Evolutionary conservation across 2,113 vertebrate genomes (phyloP), one percentile per base, ranked within the genome.

Genomic region (Petrocephalus microphthalmus): DNA sequence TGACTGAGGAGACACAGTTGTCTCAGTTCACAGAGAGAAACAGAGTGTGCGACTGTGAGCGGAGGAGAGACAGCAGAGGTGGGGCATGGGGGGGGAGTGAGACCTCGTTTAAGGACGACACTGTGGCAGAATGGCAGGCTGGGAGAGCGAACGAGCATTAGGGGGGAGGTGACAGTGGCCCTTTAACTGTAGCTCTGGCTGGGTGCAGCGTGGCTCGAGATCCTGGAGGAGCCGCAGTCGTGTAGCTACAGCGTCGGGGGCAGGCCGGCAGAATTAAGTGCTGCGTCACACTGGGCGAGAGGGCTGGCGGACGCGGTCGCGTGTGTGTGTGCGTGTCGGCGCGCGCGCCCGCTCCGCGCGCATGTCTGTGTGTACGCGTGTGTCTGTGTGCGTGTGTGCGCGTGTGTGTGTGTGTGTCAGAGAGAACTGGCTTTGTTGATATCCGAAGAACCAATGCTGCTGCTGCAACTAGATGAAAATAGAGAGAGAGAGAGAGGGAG

Each of bases 211-310:
- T 92, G 91, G 89, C 90, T 92, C 67, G 89, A 91, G 88, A 53
- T 89, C 94, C 96, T 96, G 90, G 92, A 94, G 95, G 96, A 95
- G 95, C 95, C 95, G 94, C 94, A 96, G 94, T 95, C 95, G 94
- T 94, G 93, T 94, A 93, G 94, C 94, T 95, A 95, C 95, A 96
- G 96, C 96, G 96, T 94, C 95, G 94, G 96, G 94, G 96, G 95
- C 96, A 97, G 94, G 96, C 95, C 95, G 95, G 95, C 96, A 98
- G 97, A 99, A 99, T 98, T 98, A 98, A 97, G 95, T 98, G 97
- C 98, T 99, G 98, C 98, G 98, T 99, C 98, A 99, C 97, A 98
- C 95, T 96, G 95, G 90, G 93, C 90, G 91, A 90, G 88, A 90
- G 87, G 86, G 84, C 86, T 92, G 90, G 92, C 89, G 92, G 92